Base-by-base conservation (phyloP, 2,113 vertebrate species). In the Petrocephalus zakoni region DNA sequence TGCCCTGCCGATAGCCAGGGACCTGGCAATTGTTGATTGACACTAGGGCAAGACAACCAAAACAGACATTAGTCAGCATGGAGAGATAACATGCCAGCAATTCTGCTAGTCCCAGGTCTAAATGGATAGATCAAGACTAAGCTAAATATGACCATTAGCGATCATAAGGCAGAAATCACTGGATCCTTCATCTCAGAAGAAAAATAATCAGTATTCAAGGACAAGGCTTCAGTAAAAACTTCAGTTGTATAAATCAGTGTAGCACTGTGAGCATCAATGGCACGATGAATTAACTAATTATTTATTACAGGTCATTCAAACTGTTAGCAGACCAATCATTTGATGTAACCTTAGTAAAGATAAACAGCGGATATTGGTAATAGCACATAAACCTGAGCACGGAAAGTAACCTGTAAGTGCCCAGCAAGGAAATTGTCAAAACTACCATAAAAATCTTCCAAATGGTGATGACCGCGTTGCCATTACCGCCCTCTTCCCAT, bases 11-110 rank as follows among this genome's bases (percentile, higher is more conserved):
- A 95, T 91, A 53, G 89, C 94, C 93, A 99, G 92, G 81, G 97
- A 97, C 3, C 89, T 93, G 92, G 96, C 94, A 22, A 99, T 98
- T 29, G 95, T 89, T 15, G 95, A 96, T 89, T 97, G 96, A 91
- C 98, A 99, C 98, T 99, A 68, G 61, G 61, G 10, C 25, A n/a
- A 29, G 25, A 5, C 61, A 13, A 10, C n/a, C 10, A 5, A 68
- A 29, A 68, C 25, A 68, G 10, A 29, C 10, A 10, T 4, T 29
- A n/a, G n/a, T 68, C 25, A 29, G 61, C 61, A 68, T 13, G 25
- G 61, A 64, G 11, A 13, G 61, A 64, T 1, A n/a, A 68, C 61
- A 29, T 10, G n/a, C 61, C 61, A 68, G 25, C 61, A 29, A 13
- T 29, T 68, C 61, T 29, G 61, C 61, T 78, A 21, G n/a, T 34